phyloP scores from a whole-genome alignment of 2,797 vertebrate genomes.

The Carduelis carduelis region DNA sequence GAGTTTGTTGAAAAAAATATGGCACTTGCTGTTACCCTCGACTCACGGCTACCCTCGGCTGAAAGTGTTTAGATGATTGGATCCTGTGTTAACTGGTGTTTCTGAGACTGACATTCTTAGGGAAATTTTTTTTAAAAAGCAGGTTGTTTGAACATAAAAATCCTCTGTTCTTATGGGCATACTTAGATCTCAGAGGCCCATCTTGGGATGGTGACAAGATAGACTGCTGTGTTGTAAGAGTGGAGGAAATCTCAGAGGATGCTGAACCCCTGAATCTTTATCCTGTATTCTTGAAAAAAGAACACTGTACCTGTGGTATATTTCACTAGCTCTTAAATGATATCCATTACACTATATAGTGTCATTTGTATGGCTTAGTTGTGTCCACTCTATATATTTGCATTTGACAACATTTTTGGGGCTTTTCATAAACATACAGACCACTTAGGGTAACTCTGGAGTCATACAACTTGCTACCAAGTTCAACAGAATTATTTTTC shows the following conservation, averaged over 20 bases:
- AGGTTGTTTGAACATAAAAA: background rate
- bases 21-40: fast-evolving
- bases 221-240: background rate
- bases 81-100: background rate
- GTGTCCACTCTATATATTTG: background rate
- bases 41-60: background rate
- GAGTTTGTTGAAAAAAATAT: background rate
- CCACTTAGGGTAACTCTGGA: background rate
- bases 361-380: background rate
- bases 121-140: background rate
- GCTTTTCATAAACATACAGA: background rate
- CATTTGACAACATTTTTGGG: background rate
- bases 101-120: background rate
- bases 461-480: background rate
- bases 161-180: background rate
- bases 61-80: background rate
- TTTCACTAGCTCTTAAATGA: background rate
- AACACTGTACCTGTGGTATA: background rate
- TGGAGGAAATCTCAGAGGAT: background rate
- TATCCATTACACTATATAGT: background rate
- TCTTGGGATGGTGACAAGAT: background rate
- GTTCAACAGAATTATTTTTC: background rate
- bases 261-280: background rate
- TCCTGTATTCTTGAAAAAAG: background rate
- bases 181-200: fast-evolving